Evolutionary conservation across 2,888 invertebrate species (phyloP), one percentile per base, ranked within the genome.

Genomic region (Agrotis exclamationis): DNA sequence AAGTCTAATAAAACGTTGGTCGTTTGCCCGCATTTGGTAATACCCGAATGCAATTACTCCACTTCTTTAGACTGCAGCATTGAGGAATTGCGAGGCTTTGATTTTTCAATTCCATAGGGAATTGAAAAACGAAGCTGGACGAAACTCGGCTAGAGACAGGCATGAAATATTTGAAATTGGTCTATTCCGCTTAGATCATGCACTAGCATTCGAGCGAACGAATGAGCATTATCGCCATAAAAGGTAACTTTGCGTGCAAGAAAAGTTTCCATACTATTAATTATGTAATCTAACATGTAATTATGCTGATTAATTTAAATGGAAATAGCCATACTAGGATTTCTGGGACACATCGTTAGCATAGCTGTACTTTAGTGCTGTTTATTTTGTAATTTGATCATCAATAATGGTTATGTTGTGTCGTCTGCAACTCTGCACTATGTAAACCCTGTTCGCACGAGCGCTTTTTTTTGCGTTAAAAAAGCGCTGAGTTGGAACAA

Each of bases 341-440:
- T 59, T 28, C 57, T 57, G 70, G 48, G 51, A 62, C 20, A 48
- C 13, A 63, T 47, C 7, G 58, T 73, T 73, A 54, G 51, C 63
- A 79, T 67, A 74, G 20, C 48, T 65, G 16, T 2, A 47, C 20
- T 51, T 22, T 3, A 59, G 22, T 24, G 33, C 20, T 28, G 59
- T 76, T 65, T 63, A 78, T 62, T 73, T 45, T 6, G 63, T 63
- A 66, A 51, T 47, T 47, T 9, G 50, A 66, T 56, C 58, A 63
- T 74, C 33, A 47, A 59, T 59, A 59, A 63, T 53, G 16, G 57
- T 22, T 48, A 22, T 33, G 39, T 33, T 58, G 28, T 59, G 24
- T 50, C 22, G n/a, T n/a, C n/a, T n/a, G n/a, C n/a, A 7, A 24
- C 6, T 14, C 16, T 51, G 28, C 14, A 57, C 44, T 54, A 56